Base-by-base conservation (phyloP, 2,888 invertebrate species). In the Philereme transversata region DNA sequence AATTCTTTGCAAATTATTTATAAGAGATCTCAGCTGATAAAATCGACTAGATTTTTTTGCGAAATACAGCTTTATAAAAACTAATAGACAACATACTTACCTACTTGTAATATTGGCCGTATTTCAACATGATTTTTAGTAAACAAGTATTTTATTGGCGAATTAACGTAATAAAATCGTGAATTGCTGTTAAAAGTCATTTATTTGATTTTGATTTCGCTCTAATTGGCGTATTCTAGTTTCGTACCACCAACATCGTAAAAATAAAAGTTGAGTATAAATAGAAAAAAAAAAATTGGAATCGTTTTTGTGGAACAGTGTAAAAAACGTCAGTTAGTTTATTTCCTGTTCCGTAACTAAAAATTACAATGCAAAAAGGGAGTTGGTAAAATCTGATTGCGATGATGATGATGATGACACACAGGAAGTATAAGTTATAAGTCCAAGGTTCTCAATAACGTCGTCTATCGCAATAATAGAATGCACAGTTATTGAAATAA, bases 401-500 rank as follows among this genome's bases (percentile, higher is more conserved):
- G 22, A 22, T 22, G 22, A 22, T 22, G 22, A 22, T 22, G 22
- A 22, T 22, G 4, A 40, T 40, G 36, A 5, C 40, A n/a, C 43
- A 10, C n/a, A 10, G 43, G n/a, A 41, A 41, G n/a, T 4, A n/a
- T 3, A n/a, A n/a, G 10, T 10, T 40, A 7, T 6, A 40, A 40
- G 6, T 5, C 40, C 40, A 40, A 40, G 40, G 40, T 40, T 40
- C 40, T 6, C 40, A 6, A 40, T 40, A 40, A 40, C 4, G 40
- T 7, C 43, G 43, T 22, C 35, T 52, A 44, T 62, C 61, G 57
- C 64, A 66, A 59, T 68, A 63, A 62, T 62, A 66, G 62, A 63
- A 65, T 70, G 60, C 66, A 70, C 70, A 70, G 70, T 70, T 70
- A 70, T 68, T 68, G 62, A 65, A 68, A 68, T 70, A 66, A 63